Conservation (phyloP, 2,888 invertebrate genomes). For the Metallyticus violacea region DNA sequence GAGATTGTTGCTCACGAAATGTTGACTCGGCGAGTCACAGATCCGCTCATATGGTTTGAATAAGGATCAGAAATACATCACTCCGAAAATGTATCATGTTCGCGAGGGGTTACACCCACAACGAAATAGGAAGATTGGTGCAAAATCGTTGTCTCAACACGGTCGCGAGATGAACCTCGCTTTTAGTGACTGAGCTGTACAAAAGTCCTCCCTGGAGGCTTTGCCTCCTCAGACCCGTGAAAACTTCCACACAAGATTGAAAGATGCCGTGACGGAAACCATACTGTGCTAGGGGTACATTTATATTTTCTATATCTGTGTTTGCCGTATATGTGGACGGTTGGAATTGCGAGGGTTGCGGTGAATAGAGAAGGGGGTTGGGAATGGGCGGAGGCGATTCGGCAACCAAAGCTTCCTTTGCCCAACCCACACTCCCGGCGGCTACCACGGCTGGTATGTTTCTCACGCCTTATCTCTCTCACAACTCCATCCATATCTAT, state of each 20-base stretch:
- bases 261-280: constrained; percentile 8
- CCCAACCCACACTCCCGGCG: too few species aligned
- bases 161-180: neutral
- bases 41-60: too few species aligned
- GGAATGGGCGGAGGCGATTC: too few species aligned
- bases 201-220: neutral
- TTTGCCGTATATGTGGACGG: too few species aligned
- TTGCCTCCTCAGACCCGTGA: constrained; percentile 3
- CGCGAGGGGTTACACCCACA: too few species aligned
- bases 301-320: constrained; percentile 17
- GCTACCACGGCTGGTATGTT: neutral
- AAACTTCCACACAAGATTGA: constrained; percentile 5
- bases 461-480: constrained; percentile 14
- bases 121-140: too few species aligned
- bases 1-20: too few species aligned
- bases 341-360: constrained; percentile 7
- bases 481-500: neutral
- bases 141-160: neutral
- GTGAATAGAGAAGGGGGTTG: neutral
- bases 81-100: too few species aligned
- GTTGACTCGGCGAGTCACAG: too few species aligned
- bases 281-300: constrained; percentile 1
- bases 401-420: neutral
- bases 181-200: neutral
- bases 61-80: too few species aligned